Conservation (phyloP, 2,797 vertebrate species). For the Spea hammondii region DNA sequence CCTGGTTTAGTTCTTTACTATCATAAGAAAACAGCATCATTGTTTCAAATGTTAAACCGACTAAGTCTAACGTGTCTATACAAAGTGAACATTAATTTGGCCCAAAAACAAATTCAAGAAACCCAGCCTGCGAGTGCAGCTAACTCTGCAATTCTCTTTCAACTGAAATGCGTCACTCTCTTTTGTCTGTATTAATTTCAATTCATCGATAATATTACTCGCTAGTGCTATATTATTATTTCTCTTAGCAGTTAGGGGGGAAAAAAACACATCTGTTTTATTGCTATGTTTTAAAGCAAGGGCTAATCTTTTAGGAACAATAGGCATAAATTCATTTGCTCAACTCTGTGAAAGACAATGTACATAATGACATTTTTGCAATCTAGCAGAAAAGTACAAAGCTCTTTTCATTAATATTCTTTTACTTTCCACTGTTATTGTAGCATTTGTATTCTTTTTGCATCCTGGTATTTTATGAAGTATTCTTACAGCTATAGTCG, state of each 20-base stretch:
- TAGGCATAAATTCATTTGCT: conserved; percentile 45
- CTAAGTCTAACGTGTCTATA: no score
- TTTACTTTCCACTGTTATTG: conserved; percentile 1
- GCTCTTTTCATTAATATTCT: conserved; percentile 36
- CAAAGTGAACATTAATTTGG: no score
- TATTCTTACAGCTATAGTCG: background rate
- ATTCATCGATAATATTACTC: conserved; percentile 47
- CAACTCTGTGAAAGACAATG: conserved; percentile 42
- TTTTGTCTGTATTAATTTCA: conserved; percentile 49
- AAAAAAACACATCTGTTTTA: conserved; percentile 43
- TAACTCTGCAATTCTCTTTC: conserved; percentile 19
- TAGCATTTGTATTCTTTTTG: conserved; percentile 3
- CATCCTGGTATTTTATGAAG: background rate
- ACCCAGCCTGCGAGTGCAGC: background rate
- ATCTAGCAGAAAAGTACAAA: conserved; percentile 34
- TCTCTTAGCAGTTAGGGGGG: conserved; percentile 14
- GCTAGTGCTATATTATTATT: conserved; percentile 40
- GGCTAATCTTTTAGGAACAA: conserved; percentile 40
- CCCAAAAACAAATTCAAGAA: no score
- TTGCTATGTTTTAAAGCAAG: conserved; percentile 23
- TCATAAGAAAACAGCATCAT: no score
- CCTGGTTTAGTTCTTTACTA: no score
- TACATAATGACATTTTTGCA: conserved; percentile 35
- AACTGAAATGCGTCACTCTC: conserved; percentile 28
- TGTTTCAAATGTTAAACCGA: no score